Evolutionary conservation across 1,140 invertebrate species (phyloP).

Genomic region (Pectinophora gossypiella): DNA sequence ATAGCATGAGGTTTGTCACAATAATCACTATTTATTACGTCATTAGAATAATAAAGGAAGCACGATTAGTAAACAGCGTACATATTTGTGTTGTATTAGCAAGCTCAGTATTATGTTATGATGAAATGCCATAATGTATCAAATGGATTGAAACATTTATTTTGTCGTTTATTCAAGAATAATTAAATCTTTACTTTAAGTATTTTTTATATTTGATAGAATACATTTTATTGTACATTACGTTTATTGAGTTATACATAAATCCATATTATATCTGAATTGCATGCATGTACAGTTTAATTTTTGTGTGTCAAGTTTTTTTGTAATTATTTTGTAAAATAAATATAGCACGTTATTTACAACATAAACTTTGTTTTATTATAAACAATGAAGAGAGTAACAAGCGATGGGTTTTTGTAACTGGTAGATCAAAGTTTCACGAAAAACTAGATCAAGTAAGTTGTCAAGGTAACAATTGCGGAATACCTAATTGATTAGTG

Average conservation of each 20-base stretch:
- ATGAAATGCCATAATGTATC: slow-evolving; percentile 67
- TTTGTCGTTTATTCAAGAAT: slow-evolving; percentile 36
- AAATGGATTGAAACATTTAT: slow-evolving; percentile 53
- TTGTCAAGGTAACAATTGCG: slow-evolving; percentile 4
- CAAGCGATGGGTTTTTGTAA: no score
- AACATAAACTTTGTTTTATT: slow-evolving; percentile 37
- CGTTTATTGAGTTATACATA: slow-evolving; percentile 46
- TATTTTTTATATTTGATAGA: slow-evolving; percentile 46
- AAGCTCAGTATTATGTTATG: slow-evolving; percentile 70
- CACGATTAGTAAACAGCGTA: slow-evolving; percentile 39
- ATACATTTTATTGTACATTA: slow-evolving; percentile 45
- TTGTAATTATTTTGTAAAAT: slow-evolving; percentile 74
- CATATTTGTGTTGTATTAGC: slow-evolving; percentile 69
- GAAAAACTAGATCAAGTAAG: background rate
- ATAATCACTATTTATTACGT: slow-evolving; percentile 22
- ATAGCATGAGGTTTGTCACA: slow-evolving; percentile 13
- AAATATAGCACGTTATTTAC: slow-evolving; percentile 75
- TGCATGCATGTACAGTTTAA: slow-evolving; percentile 70
- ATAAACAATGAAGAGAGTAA: no score
- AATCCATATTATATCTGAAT: slow-evolving; percentile 50
- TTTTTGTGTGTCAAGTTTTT: slow-evolving; percentile 66
- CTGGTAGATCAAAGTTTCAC: no score
- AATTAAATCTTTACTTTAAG: slow-evolving; percentile 53
- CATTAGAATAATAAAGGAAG: background rate
- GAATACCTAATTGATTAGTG: background rate